These are phyloP conservation scores for Pachycephus smyrnensis DNA, from an alignment of 2,888 invertebrate species.

Conservation along the genomic window DNA sequence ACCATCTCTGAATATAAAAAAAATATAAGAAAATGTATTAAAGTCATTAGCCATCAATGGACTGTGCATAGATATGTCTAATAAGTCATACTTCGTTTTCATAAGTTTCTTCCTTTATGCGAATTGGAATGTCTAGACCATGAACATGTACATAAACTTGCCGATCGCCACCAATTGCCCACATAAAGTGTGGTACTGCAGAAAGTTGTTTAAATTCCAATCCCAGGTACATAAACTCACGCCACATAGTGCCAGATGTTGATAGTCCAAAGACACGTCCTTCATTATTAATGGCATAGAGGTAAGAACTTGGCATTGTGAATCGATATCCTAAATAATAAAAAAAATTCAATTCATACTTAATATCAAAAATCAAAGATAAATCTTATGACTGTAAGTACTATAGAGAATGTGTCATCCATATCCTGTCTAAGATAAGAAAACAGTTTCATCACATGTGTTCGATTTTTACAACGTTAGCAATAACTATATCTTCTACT, in stretches of 20 bases:
- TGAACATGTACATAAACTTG: constrained; percentile 94
- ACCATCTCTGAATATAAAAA: constrained; percentile 77
- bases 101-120: constrained; percentile 89
- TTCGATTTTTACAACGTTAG: neutral
- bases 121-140: constrained; percentile 89
- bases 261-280: constrained; percentile 89
- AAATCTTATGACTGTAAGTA: neutral
- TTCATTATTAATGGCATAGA: constrained; percentile 89
- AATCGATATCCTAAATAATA: neutral
- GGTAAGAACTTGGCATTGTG: constrained; percentile 77
- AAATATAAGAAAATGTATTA: neutral
- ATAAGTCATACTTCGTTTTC: constrained; percentile 81
- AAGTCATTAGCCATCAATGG: neutral
- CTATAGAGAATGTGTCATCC: neutral
- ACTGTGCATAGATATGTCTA: neutral
- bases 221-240: constrained; percentile 86
- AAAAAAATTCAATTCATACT: neutral
- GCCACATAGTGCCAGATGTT: constrained; percentile 85
- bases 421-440: neutral
- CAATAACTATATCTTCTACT: neutral
- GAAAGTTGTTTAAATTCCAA: constrained; percentile 91
- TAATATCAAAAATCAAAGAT: neutral
- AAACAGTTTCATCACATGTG: neutral
- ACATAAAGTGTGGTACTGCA: constrained; percentile 86
- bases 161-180: constrained; percentile 94